phyloP scores from a whole-genome alignment of 2,113 vertebrate species.

The Colaptes auratus region DNA sequence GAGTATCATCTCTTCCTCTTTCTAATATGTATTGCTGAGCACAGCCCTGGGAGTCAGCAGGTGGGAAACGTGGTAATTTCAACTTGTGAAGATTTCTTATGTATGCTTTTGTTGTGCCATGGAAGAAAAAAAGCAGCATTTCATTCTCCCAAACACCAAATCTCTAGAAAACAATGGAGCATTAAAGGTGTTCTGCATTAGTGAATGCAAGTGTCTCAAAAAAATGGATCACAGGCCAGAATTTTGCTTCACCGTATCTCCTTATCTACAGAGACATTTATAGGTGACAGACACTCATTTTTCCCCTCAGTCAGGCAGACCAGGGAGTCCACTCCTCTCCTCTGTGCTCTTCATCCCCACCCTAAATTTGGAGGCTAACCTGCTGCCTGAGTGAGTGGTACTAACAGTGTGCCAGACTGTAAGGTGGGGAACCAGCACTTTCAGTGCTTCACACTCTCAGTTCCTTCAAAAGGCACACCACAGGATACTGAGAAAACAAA shows the following conservation, averaged over 20 bases:
- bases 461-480: neutral
- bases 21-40: neutral
- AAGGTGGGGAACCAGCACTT: neutral
- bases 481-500: neutral
- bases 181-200: neutral
- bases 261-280: neutral
- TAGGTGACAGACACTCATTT: neutral
- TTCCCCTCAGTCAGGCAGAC: neutral
- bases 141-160: neutral
- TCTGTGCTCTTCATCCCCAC: neutral
- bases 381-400: neutral
- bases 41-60: rapidly evolving
- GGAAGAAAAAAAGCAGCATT: neutral
- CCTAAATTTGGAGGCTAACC: neutral
- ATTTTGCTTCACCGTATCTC: neutral
- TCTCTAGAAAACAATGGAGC: neutral
- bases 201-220: neutral
- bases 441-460: rapidly evolving
- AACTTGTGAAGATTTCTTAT: neutral
- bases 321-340: neutral
- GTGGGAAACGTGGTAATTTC: neutral
- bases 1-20: neutral
- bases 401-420: too few species aligned
- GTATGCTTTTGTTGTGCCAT: neutral
- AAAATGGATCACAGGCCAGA: neutral